These are phyloP conservation scores for Furnarius figulus DNA, from an alignment of 2,113 vertebrate species.

Conservation along the genomic window DNA sequence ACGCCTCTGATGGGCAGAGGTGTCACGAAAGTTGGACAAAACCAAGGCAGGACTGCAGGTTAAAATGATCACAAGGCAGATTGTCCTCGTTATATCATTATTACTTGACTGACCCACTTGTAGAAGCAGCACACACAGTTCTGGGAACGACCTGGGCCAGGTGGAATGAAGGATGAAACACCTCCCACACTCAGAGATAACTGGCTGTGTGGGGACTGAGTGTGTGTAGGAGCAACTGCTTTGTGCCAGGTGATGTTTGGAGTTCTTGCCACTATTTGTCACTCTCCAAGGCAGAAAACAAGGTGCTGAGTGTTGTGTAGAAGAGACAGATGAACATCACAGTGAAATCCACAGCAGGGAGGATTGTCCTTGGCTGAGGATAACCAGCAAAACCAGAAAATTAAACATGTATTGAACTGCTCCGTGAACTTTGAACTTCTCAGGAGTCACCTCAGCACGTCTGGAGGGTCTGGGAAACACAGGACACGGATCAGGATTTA, in stretches of 20 bases:
- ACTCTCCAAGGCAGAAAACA: neutral
- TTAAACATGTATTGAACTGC: rapidly evolving
- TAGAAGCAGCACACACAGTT: neutral
- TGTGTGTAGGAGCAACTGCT: neutral
- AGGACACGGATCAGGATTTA: neutral
- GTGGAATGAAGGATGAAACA: neutral
- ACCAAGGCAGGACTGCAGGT: neutral
- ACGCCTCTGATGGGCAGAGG: neutral
- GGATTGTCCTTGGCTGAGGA: neutral
- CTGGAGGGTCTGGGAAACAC: rapidly evolving
- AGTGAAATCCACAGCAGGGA: neutral
- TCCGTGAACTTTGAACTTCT: neutral
- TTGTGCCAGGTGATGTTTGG: neutral
- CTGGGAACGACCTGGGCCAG: neutral
- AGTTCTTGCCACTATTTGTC: conserved; percentile 1
- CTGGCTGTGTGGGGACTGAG: neutral
- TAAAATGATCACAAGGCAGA: neutral
- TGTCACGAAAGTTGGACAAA: neutral
- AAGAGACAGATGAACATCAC: neutral
- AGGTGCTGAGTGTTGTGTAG: neutral
- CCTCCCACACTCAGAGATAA: neutral
- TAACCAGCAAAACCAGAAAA: neutral
- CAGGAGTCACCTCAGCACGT: neutral
- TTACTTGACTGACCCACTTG: neutral
- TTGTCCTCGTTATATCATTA: neutral